phyloP scores from a whole-genome alignment of 2,888 invertebrate genomes.

The Drosophila kambysellisi region DNA sequence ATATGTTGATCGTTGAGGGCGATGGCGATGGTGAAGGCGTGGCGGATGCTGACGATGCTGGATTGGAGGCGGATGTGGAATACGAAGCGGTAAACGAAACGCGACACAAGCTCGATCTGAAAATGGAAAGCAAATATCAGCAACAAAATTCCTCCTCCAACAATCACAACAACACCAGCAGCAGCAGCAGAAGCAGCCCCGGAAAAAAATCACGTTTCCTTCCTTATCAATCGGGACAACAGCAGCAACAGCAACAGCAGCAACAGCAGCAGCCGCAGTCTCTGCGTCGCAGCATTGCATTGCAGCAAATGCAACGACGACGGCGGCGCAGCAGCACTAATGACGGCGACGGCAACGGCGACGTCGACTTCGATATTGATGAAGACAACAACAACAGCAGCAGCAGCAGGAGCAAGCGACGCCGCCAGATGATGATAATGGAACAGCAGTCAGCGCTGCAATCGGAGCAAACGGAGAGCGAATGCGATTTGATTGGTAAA shows the following conservation, averaged over 20 bases:
- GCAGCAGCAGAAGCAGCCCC: not conserved
- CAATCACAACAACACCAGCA: slow-evolving; percentile 4
- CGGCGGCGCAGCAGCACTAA: slow-evolving; percentile 28
- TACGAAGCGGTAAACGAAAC: slow-evolving; percentile 1
- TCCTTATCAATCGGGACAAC: slow-evolving; percentile 32
- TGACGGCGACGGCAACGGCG: slow-evolving; percentile 2
- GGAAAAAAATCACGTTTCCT: slow-evolving; percentile 15
- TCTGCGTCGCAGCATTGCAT: slow-evolving; percentile 17
- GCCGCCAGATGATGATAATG: slow-evolving; percentile 24
- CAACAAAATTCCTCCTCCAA: slow-evolving; percentile 15
- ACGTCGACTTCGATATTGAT: not conserved
- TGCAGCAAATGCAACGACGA: slow-evolving; percentile 26
- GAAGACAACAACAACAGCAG: not conserved
- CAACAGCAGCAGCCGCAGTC: not conserved
- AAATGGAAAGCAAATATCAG: slow-evolving; percentile 44
- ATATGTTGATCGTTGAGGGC: slow-evolving; percentile 44
- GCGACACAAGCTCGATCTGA: slow-evolving; percentile 13
- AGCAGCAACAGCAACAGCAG: not conserved
- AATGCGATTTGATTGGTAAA: slow-evolving; percentile 64
- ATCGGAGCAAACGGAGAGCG: slow-evolving; percentile 52
- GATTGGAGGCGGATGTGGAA: slow-evolving; percentile 32
- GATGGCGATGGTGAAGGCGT: slow-evolving; percentile 23
- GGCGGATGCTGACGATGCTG: not conserved
- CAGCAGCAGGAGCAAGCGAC: slow-evolving; percentile 16
- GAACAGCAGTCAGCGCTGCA: slow-evolving; percentile 16